Base-by-base conservation (phyloP, 53 echinoderm and acorn worm genomes). In the Stichopus horrens region DNA sequence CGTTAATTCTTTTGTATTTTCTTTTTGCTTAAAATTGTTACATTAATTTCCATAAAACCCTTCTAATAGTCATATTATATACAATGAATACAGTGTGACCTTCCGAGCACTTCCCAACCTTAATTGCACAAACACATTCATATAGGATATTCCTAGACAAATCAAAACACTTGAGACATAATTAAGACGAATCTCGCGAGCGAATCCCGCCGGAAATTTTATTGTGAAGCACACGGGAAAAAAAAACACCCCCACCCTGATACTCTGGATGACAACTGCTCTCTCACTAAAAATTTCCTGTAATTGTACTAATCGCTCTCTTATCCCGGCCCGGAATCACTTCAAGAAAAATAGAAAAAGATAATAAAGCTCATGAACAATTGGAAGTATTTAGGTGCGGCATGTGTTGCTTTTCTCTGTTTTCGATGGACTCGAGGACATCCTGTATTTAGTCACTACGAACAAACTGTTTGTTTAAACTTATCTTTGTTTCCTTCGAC, bases 391-490 rank as follows among this genome's bases (percentile, higher is more conserved):
- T 81, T 57, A 81, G 81, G 56, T 21, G 10, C 21, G 81, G 81
- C 81, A 81, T 81, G 16, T 81, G 81, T 81, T 81, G 56, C 56
- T 81, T 81, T 81, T 81, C 56, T 56, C 56, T 81, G 81, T 81
- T 81, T 81, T 81, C 52, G 58, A 81, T 58, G 81, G 58, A 81
- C 57, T 22, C 58, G 22, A 81, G 81, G 81, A 81, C 81, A 81
- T 81, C 81, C 81, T 81, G 81, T 81, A 81, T 81, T 81, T 81
- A 81, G 81, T 81, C 57, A 81, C 81, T 57, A 58, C 22, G 81
- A 81, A 81, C 81, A 81, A 81, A 81, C 81, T 81, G 81, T 81
- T 81, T 81, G 81, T 81, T 81, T 81, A 54, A 81, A 81, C 81
- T 81, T 81, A 81, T 81, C 81, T 81, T 81, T 81, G 55, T 81